Percentiles rank a stretch among this genome's conserved stretches.
phyloP scores from a whole-genome alignment of 2,113 vertebrate species.

The Psilopsiagon aymara region DNA sequence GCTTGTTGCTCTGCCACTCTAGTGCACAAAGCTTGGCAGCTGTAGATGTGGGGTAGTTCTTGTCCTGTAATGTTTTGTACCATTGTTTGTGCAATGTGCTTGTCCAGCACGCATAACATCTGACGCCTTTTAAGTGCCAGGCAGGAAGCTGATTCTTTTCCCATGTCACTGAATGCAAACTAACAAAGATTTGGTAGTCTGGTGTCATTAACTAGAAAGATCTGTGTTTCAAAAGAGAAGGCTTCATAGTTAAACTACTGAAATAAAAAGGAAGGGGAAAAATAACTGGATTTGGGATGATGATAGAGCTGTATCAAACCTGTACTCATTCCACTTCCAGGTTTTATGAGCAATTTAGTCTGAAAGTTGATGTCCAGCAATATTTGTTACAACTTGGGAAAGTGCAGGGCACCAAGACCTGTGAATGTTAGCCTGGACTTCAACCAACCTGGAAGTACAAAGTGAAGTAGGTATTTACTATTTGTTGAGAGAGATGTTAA shows the following conservation, averaged over 20 bases:
- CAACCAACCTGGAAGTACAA: fast-evolving
- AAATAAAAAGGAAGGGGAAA: not conserved
- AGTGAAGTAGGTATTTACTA: fast-evolving
- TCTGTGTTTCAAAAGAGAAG: not conserved
- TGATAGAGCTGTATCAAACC: not conserved
- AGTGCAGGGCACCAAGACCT: not conserved
- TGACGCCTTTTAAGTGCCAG: too few species aligned
- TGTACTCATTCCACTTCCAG: not conserved
- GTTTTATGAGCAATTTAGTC: not conserved
- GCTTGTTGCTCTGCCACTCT: not conserved
- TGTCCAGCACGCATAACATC: not conserved
- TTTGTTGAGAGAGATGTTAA: fast-evolving
- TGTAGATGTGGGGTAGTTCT: fast-evolving
- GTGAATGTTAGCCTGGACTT: not conserved
- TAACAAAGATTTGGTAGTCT: too few species aligned
- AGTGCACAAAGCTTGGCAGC: not conserved
- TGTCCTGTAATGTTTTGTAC: not conserved
- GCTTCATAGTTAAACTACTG: too few species aligned
- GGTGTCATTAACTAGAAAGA: not conserved
- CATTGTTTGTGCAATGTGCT: not conserved
- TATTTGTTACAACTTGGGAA: not conserved
- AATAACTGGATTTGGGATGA: not conserved
- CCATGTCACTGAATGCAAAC: too few species aligned
- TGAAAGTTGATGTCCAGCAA: not conserved
- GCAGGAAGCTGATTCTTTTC: not conserved